Evolutionary conservation across 1,140 invertebrate species (phyloP).

Genomic region (Nautilus pompilius): DNA sequence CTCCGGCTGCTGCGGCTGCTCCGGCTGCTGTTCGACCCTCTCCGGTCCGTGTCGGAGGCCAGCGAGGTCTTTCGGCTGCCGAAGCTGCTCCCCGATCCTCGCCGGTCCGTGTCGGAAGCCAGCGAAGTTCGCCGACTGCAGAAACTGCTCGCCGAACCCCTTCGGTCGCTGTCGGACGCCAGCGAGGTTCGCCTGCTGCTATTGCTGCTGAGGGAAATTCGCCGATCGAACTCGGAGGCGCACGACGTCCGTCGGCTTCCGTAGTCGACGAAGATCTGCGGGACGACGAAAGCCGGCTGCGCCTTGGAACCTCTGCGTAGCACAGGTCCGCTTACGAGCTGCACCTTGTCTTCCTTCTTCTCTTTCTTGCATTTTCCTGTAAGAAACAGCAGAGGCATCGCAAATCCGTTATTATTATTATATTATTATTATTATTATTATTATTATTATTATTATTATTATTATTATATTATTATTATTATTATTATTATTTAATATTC

Average conservation of each 20-base stretch:
- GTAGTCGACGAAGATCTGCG: conserved; percentile 44
- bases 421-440: no score
- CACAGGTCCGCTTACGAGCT: conserved; percentile 32
- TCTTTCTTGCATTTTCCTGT: conserved; percentile 29
- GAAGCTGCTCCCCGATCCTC: conserved; percentile 26
- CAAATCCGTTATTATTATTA: no score
- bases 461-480: no score
- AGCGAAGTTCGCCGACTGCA: conserved; percentile 36
- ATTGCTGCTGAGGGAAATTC: conserved; percentile 32
- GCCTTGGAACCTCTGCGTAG: conserved; percentile 31
- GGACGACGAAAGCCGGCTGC: conserved; percentile 40
- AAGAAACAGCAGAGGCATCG: no score
- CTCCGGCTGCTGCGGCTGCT: conserved; percentile 36
- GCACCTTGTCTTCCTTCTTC: conserved; percentile 33
- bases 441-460: no score
- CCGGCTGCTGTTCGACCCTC: conserved; percentile 33
- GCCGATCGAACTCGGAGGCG: conserved; percentile 31
- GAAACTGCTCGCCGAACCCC: conserved; percentile 32
- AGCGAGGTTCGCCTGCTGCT: conserved; percentile 37
- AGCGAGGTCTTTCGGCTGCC: conserved; percentile 6
- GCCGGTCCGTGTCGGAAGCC: conserved; percentile 31
- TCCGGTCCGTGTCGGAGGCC: conserved; percentile 16
- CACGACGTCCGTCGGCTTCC: conserved; percentile 38
- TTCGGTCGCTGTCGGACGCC: conserved; percentile 34
- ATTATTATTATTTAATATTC: no score